Evolutionary conservation across 2,113 vertebrate genomes (phyloP).

Genomic region (Eubucco bourcierii): DNA sequence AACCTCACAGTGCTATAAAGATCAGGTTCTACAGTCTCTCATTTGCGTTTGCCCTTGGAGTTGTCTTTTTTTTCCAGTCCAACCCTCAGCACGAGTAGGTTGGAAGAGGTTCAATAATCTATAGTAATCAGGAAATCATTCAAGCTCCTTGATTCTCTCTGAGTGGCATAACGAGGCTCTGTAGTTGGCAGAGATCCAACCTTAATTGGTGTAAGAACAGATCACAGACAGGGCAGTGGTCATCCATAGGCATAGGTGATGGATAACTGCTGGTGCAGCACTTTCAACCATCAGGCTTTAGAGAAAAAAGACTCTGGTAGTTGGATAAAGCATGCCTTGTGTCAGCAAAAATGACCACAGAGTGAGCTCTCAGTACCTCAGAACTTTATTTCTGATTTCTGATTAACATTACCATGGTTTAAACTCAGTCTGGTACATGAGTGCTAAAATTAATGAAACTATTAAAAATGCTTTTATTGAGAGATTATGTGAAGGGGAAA

Average conservation of each 20-base stretch:
- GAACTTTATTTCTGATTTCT: conserved; percentile 21
- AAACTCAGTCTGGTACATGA: neutral
- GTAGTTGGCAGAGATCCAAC: conserved; percentile 48
- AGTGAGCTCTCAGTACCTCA: conserved; percentile 16
- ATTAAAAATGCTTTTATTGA: neutral
- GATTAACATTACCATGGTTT: neutral
- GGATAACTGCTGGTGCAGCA: conserved; percentile 52
- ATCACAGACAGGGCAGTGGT: conserved; percentile 49
- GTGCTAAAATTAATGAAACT: neutral
- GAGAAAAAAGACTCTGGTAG: conserved; percentile 56
- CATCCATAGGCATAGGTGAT: conserved; percentile 63
- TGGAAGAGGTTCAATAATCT: conserved; percentile 21
- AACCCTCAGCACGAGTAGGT: neutral
- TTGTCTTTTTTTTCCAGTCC: neutral
- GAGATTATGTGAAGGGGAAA: neutral
- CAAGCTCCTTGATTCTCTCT: conserved; percentile 56
- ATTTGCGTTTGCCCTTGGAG: neutral
- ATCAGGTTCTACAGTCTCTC: neutral
- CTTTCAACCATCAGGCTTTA: conserved; percentile 64
- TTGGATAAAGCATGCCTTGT: conserved; percentile 43
- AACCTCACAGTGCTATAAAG: neutral
- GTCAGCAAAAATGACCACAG: conserved; percentile 63
- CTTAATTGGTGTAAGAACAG: conserved; percentile 58
- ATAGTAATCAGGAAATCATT: conserved; percentile 67
- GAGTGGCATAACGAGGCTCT: conserved; percentile 36